These are phyloP conservation scores for Macrocentrus cingulum DNA, from an alignment of 1,140 invertebrate genomes.

Conservation along the genomic window DNA sequence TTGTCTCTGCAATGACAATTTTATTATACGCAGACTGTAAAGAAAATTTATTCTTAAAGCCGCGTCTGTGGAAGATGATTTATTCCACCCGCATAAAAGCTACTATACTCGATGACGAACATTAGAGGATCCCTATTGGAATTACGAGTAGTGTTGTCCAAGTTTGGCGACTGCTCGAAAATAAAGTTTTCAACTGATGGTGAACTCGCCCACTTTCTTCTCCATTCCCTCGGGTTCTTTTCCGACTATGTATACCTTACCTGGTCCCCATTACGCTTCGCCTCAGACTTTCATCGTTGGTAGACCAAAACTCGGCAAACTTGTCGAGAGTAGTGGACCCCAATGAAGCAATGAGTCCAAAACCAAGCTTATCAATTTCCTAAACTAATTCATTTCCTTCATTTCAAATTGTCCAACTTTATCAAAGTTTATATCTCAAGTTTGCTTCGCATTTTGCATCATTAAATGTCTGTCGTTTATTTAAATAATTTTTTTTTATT, in stretches of 20 bases:
- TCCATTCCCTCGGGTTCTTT: slow-evolving; percentile 22
- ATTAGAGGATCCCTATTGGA: slow-evolving; percentile 34
- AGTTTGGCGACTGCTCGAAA: slow-evolving; percentile 37
- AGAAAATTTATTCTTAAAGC: no score
- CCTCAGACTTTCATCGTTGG: not conserved
- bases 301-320: not conserved
- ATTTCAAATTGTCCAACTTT: slow-evolving; percentile 8
- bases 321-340: not conserved
- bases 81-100: no score
- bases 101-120: no score
- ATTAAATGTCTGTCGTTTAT: no score
- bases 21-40: no score
- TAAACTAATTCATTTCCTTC: not conserved
- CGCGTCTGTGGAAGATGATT: not conserved
- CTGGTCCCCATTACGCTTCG: not conserved
- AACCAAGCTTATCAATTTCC: slow-evolving; percentile 4
- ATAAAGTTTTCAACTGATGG: slow-evolving; percentile 36
- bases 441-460: no score
- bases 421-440: no score
- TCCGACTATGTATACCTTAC: slow-evolving; percentile 24
- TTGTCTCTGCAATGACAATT: no score
- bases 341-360: not conserved
- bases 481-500: no score
- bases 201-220: slow-evolving; percentile 29
- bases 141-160: slow-evolving; percentile 38